These are phyloP conservation scores for Micoletzkya japonica DNA, from an alignment of 2,888 invertebrate genomes.

Conservation along the genomic window DNA sequence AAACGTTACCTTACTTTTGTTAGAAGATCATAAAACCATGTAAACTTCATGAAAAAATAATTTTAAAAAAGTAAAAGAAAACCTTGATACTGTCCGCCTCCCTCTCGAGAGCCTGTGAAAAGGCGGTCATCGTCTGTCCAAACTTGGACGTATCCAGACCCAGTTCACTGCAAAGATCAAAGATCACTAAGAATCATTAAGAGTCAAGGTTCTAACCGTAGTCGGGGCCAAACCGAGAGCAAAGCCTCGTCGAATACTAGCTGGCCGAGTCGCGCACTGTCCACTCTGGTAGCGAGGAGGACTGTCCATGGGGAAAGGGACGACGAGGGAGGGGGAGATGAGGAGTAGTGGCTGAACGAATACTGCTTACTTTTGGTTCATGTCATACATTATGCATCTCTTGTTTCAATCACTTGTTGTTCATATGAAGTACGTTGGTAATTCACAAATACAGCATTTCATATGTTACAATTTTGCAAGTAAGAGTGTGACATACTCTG, in stretches of 20 bases:
- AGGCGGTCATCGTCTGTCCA: constrained; percentile 41
- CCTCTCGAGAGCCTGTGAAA: constrained; percentile 27
- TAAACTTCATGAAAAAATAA: not conserved
- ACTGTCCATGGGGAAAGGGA: constrained; percentile 29
- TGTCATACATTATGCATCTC: too few species aligned
- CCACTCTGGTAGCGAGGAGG: constrained; percentile 30
- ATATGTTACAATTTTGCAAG: not conserved
- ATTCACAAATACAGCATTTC: not conserved
- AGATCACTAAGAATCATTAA: not conserved
- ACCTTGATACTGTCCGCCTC: constrained; percentile 19
- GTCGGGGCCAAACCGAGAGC: constrained; percentile 22
- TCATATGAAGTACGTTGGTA: too few species aligned
- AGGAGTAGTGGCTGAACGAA: too few species aligned
- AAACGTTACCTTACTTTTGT: constrained; percentile 30
- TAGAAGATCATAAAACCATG: constrained; percentile 13
- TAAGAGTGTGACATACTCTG: constrained; percentile 31
- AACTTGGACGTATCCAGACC: constrained; percentile 48
- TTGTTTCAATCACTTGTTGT: too few species aligned
- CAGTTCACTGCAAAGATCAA: constrained; percentile 36
- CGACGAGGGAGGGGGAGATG: not conserved
- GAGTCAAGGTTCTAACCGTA: constrained; percentile 14
- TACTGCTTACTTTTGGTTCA: too few species aligned
- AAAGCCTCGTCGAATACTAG: constrained; percentile 35
- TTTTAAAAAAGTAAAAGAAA: too few species aligned
- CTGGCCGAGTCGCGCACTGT: constrained; percentile 31